phyloP scores from a whole-genome alignment of 2,888 invertebrate genomes.

The Psylliodes chrysocephalus region DNA sequence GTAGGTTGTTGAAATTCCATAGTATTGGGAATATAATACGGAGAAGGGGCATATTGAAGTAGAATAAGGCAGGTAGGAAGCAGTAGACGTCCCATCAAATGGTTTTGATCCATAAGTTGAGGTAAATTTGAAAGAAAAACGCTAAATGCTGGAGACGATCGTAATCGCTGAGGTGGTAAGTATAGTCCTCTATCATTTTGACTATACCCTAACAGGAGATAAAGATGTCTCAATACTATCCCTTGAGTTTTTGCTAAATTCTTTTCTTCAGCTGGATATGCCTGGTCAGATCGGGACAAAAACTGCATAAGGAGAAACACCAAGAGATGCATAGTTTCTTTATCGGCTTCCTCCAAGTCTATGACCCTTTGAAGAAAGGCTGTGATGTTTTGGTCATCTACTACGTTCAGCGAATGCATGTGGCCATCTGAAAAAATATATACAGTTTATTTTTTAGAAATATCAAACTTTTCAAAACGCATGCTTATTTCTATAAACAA shows the following conservation, averaged over 20 bases:
- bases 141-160: conserved; percentile 94
- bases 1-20: conserved; percentile 73
- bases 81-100: conserved; percentile 89
- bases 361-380: conserved; percentile 86
- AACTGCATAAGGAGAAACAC: conserved; percentile 98
- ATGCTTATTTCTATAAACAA: too few relatives aligned
- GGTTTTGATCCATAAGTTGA: conserved; percentile 95
- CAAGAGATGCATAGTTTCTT: conserved; percentile 93
- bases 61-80: conserved; percentile 85
- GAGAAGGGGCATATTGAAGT: conserved; percentile 85
- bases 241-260: conserved; percentile 81
- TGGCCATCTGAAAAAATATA: conserved; percentile 73
- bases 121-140: conserved; percentile 94
- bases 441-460: conserved; percentile 1
- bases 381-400: conserved; percentile 83
- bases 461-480: neutral
- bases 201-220: conserved; percentile 92
- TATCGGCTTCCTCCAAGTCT: conserved; percentile 93
- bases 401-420: conserved; percentile 83
- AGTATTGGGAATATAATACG: conserved; percentile 68
- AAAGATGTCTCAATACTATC: conserved; percentile 90
- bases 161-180: conserved; percentile 86
- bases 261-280: conserved; percentile 89
- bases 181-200: conserved; percentile 90
- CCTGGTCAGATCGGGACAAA: conserved; percentile 83